A percentile compares a stretch with the other conserved stretches of the same genome.
These are phyloP conservation scores for Orthosia gothica DNA, from an alignment of 2,888 invertebrate species.

Conservation along the genomic window DNA sequence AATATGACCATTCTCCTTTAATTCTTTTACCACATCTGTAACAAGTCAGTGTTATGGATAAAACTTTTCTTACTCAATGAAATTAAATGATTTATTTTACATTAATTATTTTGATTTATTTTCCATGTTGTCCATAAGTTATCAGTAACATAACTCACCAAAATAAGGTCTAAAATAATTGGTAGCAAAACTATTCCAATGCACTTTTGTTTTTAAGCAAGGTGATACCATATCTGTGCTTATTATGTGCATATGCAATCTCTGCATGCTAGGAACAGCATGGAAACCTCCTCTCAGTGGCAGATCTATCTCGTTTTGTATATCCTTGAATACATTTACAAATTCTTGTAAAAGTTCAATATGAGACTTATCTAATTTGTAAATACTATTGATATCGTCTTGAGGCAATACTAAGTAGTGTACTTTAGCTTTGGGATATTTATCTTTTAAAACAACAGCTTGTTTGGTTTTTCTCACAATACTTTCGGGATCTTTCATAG, in stretches of 20 bases:
- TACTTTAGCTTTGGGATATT: constrained; percentile 96
- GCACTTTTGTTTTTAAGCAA: constrained; percentile 95
- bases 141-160: constrained; percentile 87
- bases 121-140: neutral
- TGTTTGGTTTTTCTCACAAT: constrained; percentile 93
- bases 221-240: constrained; percentile 96
- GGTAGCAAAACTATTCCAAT: constrained; percentile 97
- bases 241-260: constrained; percentile 97
- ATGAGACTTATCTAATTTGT: constrained; percentile 92
- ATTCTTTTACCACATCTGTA: constrained; percentile 88
- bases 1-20: constrained; percentile 92
- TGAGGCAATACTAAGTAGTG: constrained; percentile 96
- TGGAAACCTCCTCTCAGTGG: constrained; percentile 94
- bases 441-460: constrained; percentile 95
- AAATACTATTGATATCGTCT: constrained; percentile 93
- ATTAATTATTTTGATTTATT: neutral
- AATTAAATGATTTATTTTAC: constrained; percentile 18
- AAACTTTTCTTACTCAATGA: neutral
- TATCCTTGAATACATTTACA: constrained; percentile 92
- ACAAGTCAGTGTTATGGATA: constrained; percentile 60
- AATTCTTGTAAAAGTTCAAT: constrained; percentile 94
- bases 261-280: constrained; percentile 95
- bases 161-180: constrained; percentile 94
- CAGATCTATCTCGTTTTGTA: constrained; percentile 87
- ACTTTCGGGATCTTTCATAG: constrained; percentile 94